phyloP scores from a whole-genome alignment of 2,797 vertebrate species.

The Capromys pilorides region DNA sequence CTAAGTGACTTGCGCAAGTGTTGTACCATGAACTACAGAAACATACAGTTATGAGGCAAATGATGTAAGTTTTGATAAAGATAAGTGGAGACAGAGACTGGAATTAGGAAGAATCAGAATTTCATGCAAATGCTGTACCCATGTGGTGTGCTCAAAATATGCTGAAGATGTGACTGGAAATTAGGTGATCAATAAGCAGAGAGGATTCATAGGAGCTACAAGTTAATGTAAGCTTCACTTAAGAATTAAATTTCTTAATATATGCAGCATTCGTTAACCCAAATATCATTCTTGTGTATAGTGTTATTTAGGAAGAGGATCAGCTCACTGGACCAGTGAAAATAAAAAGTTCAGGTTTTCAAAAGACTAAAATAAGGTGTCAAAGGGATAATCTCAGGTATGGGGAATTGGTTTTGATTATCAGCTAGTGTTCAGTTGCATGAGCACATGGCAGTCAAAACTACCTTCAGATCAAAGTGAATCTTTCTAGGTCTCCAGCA shows the following conservation, averaged over 20 bases:
- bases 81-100: not conserved
- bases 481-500: constrained; percentile 53
- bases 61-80: constrained; percentile 31
- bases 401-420: constrained; percentile 46
- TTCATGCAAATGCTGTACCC: not conserved
- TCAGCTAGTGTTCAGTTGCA: not conserved
- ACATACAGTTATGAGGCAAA: not conserved
- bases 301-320: not conserved
- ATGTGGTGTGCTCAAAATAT: not conserved
- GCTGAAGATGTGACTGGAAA: not conserved
- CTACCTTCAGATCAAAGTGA: constrained; percentile 56
- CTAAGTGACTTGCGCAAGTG: constrained; percentile 4
- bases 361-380: constrained; percentile 10
- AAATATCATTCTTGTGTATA: not conserved
- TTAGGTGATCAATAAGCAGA: constrained; percentile 17
- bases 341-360: constrained; percentile 6
- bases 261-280: not conserved
- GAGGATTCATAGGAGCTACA: not conserved
- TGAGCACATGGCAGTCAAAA: constrained; percentile 52
- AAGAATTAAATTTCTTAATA: constrained; percentile 55
- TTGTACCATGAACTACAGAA: constrained; percentile 2
- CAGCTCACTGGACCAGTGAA: constrained; percentile 13
- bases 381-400: constrained; percentile 23
- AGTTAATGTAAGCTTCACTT: not conserved
- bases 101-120: constrained; percentile 26